A percentile compares a stretch with the other conserved stretches of the same genome.
phyloP scores from a whole-genome alignment of 2,797 vertebrate genomes.

The Rhynchotus rufescens region DNA sequence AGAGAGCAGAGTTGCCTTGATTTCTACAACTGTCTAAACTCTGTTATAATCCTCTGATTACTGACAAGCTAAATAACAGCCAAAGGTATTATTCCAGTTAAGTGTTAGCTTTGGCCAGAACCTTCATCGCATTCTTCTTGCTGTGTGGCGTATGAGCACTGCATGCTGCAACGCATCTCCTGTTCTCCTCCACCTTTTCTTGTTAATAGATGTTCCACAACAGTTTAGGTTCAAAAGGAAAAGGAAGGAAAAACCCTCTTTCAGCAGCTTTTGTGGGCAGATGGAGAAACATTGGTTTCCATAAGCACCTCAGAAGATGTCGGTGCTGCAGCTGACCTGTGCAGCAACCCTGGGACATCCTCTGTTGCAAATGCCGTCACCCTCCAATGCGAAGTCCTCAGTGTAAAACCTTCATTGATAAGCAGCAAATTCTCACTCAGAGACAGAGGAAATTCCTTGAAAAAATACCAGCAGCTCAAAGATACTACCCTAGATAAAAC shows the following conservation, averaged over 20 bases:
- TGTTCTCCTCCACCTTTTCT: background rate
- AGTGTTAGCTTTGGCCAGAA: background rate
- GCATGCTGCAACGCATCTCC: background rate
- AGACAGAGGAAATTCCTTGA: background rate
- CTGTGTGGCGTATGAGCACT: rapidly evolving
- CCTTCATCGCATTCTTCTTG: no score
- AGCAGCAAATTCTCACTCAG: rapidly evolving
- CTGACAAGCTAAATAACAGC: background rate
- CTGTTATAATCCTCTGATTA: background rate
- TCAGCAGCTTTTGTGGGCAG: background rate
- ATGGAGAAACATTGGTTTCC: background rate
- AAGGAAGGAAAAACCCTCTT: background rate
- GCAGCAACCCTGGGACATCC: background rate
- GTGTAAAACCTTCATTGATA: background rate
- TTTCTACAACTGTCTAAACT: background rate
- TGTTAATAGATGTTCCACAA: rapidly evolving
- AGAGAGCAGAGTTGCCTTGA: conserved; percentile 13
- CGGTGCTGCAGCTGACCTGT: background rate
- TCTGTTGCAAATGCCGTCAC: background rate
- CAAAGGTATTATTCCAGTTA: background rate
- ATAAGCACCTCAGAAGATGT: background rate
- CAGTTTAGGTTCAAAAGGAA: background rate
- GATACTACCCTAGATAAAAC: background rate
- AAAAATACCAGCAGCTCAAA: rapidly evolving
- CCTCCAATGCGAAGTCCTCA: background rate